Conservation (phyloP, 2,888 invertebrate genomes). For the Zygaena filipendulae region DNA sequence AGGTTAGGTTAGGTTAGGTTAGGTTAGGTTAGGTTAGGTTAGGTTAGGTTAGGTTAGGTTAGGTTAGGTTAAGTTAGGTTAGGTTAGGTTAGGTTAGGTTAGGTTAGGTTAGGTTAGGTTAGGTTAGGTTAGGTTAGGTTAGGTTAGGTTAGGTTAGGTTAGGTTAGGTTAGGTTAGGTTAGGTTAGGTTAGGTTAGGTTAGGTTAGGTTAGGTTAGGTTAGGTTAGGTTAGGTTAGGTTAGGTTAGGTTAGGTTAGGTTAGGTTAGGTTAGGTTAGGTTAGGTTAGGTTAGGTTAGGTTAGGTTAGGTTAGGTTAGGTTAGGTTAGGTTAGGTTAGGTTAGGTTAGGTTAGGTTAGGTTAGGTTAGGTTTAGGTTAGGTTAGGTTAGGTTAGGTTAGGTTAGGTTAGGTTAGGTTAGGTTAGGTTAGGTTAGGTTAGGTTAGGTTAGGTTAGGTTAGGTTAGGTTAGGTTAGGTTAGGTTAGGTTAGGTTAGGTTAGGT, state of each 20-base stretch:
- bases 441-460: conserved; percentile 1
- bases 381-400: conserved; percentile 1
- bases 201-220: conserved; percentile 1
- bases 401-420: conserved; percentile 1
- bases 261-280: conserved; percentile 1
- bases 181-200: conserved; percentile 1
- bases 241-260: conserved; percentile 1
- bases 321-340: conserved; percentile 1
- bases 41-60: conserved; percentile 1
- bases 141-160: conserved; percentile 1
- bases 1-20: conserved; percentile 1
- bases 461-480: conserved; percentile 1
- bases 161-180: conserved; percentile 1
- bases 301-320: conserved; percentile 1
- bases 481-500: conserved; percentile 1
- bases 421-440: conserved; percentile 1
- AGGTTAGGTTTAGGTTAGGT: too few relatives aligned
- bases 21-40: conserved; percentile 1
- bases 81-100: conserved; percentile 1
- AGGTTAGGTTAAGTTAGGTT: conserved; percentile 1
- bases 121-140: conserved; percentile 1
- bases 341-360: conserved; percentile 1
- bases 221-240: conserved; percentile 1
- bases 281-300: conserved; percentile 1
- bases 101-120: conserved; percentile 1